A percentile compares a stretch with the other conserved stretches of the same genome.
Conservation (phyloP, 2,797 vertebrate genomes). For the Darevskia nairensis region DNA sequence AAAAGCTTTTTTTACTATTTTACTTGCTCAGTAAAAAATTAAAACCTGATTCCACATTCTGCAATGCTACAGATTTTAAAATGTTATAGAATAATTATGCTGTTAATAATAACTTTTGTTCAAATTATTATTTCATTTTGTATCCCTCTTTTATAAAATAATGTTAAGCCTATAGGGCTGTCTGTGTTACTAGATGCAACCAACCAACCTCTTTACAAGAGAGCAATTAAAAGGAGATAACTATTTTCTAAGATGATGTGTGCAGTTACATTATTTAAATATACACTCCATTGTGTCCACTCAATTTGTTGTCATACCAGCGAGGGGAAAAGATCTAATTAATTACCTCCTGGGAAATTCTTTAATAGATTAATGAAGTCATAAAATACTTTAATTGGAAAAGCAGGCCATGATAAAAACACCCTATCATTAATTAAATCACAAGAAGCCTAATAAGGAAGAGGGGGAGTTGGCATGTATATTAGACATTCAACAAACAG, state of each 20-base stretch:
- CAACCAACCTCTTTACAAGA: not conserved
- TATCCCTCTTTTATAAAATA: too few relatives aligned
- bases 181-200: not conserved
- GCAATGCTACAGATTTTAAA: too few relatives aligned
- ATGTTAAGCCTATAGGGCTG: too few relatives aligned
- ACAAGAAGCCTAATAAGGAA: constrained; percentile 5
- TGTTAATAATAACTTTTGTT: too few relatives aligned
- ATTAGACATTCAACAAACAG: constrained; percentile 21
- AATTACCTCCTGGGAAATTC: constrained; percentile 31
- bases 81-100: too few relatives aligned
- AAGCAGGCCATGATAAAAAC: constrained; percentile 12
- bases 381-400: constrained; percentile 30
- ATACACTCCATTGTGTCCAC: not conserved
- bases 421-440: constrained; percentile 10
- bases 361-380: constrained; percentile 27
- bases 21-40: too few relatives aligned
- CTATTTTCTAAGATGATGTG: constrained; percentile 8
- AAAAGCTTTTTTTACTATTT: too few relatives aligned
- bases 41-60: too few relatives aligned
- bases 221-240: constrained; percentile 24
- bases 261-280: constrained; percentile 28
- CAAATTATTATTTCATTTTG: too few relatives aligned
- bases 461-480: not conserved
- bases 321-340: not conserved
- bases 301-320: constrained; percentile 39